Percentiles rank a stretch among this genome's conserved stretches.
These are phyloP conservation scores for Myiopsitta monachus DNA, from an alignment of 2,113 vertebrate species.

Conservation along the genomic window DNA sequence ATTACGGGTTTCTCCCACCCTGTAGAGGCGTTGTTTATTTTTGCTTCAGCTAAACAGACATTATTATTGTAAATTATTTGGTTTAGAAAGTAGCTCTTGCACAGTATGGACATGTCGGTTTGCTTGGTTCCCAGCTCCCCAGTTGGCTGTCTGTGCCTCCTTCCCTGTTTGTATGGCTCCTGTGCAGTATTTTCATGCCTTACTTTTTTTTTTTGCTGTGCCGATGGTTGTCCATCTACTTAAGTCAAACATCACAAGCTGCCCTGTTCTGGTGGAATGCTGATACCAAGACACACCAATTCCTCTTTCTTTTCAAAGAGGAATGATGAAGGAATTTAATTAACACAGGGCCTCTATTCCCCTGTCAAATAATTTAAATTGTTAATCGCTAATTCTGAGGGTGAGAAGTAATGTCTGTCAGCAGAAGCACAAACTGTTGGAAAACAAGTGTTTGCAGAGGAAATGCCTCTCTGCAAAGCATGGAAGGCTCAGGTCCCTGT, in stretches of 20 bases:
- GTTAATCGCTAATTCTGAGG: slow-evolving; percentile 52
- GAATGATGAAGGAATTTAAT: slow-evolving; percentile 34
- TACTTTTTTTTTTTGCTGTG: neutral
- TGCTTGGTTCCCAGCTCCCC: neutral
- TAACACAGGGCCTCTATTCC: neutral
- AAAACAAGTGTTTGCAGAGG: neutral
- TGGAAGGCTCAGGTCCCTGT: neutral
- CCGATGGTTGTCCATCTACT: neutral
- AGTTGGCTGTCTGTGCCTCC: neutral
- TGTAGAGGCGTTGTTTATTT: neutral
- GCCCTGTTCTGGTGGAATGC: neutral
- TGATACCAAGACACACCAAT: neutral
- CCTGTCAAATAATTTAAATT: slow-evolving; percentile 41
- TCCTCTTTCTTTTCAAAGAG: neutral
- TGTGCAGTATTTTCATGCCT: neutral
- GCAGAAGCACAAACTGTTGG: neutral
- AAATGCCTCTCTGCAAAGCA: neutral
- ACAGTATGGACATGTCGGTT: neutral
- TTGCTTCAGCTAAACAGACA: neutral
- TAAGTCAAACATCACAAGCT: slow-evolving; percentile 4
- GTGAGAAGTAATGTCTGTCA: neutral
- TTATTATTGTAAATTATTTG: neutral
- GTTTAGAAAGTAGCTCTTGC: neutral
- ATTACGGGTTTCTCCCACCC: neutral
- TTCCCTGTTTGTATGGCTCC: neutral